phyloP scores from a whole-genome alignment of 1,140 invertebrate species.

The Calephelis nemesis region DNA sequence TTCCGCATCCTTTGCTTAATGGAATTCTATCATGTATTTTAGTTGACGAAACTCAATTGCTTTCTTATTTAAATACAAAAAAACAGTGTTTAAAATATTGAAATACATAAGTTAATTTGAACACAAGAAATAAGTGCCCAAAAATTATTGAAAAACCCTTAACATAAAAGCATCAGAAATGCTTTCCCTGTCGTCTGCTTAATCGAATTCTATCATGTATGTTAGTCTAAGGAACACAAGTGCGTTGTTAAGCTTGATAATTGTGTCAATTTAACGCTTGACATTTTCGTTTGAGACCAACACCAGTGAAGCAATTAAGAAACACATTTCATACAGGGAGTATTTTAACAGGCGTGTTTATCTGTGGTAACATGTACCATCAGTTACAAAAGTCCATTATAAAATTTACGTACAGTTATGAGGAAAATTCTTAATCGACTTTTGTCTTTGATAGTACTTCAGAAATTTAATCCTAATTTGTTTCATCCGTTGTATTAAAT shows the following conservation, averaged over 20 bases:
- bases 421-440: no score
- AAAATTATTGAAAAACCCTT: no score
- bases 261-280: conserved; percentile 10
- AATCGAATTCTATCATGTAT: background rate
- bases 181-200: background rate
- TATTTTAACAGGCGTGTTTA: conserved; percentile 6
- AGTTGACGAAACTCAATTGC: background rate
- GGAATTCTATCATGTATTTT: background rate
- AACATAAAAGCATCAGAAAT: no score
- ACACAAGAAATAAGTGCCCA: no score
- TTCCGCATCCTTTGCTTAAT: background rate
- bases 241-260: conserved; percentile 10
- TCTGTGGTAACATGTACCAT: no score
- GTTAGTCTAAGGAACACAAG: background rate
- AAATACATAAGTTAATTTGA: no score
- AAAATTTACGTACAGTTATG: no score
- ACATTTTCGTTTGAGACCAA: conserved; percentile 8
- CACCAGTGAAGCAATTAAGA: conserved; percentile 12
- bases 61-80: background rate
- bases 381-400: no score
- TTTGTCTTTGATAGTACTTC: no score
- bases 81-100: no score
- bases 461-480: no score
- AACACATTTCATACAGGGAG: conserved; percentile 6
- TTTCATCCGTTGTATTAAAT: no score